A percentile compares a stretch with the other conserved stretches of the same genome.
Evolutionary conservation across 2,113 vertebrate genomes (phyloP).

Genomic region (Fregetta grallaria): DNA sequence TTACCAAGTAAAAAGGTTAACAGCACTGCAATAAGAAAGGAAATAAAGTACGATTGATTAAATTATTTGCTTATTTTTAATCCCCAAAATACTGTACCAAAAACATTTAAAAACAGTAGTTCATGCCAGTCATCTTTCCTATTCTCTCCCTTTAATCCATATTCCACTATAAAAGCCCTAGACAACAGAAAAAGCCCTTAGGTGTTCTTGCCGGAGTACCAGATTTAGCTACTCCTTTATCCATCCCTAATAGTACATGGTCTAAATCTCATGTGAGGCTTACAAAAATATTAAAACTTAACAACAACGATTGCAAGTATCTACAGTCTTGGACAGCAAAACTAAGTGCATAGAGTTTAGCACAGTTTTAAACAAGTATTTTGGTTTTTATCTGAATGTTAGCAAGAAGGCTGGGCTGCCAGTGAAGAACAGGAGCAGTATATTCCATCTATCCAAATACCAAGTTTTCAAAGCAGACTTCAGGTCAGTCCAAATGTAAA

Average conservation of each 20-base stretch:
- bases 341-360: background rate
- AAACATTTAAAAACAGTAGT: background rate
- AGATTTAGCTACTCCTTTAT: background rate
- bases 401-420: background rate
- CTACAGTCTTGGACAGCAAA: background rate
- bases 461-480: background rate
- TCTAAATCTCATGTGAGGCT: background rate
- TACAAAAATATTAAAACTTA: background rate
- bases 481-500: background rate
- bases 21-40: background rate
- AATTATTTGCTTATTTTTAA: conserved; percentile 1
- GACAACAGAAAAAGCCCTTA: background rate
- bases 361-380: background rate
- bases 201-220: background rate
- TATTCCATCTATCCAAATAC: background rate
- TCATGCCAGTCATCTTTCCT: background rate
- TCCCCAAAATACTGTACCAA: background rate
- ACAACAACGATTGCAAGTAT: background rate
- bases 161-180: background rate
- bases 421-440: background rate
- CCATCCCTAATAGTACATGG: background rate
- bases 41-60: background rate
- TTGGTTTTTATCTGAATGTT: background rate
- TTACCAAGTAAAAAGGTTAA: conserved; percentile 42
- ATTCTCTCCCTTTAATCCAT: background rate